Conservation (phyloP, 2,113 vertebrate genomes). For the Corythoichthys intestinalis region DNA sequence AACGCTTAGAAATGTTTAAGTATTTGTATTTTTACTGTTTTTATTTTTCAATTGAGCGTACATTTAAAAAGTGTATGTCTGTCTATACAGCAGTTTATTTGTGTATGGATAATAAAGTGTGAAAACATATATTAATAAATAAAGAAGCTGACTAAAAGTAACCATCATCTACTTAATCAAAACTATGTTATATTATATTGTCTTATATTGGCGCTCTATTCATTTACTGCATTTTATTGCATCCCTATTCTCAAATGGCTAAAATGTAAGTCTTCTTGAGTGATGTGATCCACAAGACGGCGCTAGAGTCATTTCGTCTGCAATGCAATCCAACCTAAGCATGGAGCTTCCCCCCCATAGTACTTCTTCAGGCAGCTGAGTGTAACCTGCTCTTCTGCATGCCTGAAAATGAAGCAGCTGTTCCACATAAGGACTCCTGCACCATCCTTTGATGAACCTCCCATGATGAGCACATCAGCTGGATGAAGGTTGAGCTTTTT, state of each 20-base stretch:
- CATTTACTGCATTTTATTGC: too few relatives aligned
- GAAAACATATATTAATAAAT: too few relatives aligned
- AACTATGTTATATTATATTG: too few relatives aligned
- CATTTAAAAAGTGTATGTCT: too few relatives aligned
- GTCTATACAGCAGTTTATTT: neutral
- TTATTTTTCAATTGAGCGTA: too few relatives aligned
- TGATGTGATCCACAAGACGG: slow-evolving; percentile 34
- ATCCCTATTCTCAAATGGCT: too few relatives aligned
- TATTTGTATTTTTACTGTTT: too few relatives aligned
- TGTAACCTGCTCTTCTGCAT: neutral
- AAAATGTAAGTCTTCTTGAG: too few relatives aligned
- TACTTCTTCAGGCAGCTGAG: too few relatives aligned
- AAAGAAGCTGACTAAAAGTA: neutral
- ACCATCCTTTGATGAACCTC: slow-evolving; percentile 29
- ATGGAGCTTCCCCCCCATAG: too few relatives aligned
- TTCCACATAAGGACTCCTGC: neutral
- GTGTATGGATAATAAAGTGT: neutral
- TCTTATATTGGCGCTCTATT: too few relatives aligned
- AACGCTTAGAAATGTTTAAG: too few relatives aligned
- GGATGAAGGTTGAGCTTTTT: slow-evolving; percentile 40
- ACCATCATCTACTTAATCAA: neutral
- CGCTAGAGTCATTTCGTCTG: slow-evolving; percentile 16
- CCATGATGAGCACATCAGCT: slow-evolving; percentile 51
- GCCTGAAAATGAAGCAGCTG: neutral
- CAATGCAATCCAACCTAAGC: neutral